Evolutionary conservation across 2,113 vertebrate genomes (phyloP), one percentile per base, ranked within the genome.

Genomic region (Engystomops pustulosus): DNA sequence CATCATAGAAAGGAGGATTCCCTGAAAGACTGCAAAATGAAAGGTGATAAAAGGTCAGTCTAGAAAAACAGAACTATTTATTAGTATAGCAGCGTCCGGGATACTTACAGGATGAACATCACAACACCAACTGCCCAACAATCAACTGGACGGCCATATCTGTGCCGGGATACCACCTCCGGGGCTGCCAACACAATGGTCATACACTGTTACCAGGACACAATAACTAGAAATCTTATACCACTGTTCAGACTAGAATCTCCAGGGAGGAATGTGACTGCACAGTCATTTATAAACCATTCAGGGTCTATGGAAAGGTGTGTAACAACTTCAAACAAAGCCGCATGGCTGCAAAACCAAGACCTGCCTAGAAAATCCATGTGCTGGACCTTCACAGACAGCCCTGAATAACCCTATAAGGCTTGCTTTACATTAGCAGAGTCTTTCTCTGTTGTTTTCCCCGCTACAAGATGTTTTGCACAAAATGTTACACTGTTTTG

Each of bases 41-140:
- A 36, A 36, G 10, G 8, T 6, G 20, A 51, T 1, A 45, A 11
- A 4, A 2, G 17, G 1, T 17, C 18, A 12, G 17, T 30, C 32
- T 30, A 30, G 8, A n/a, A 65, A 6, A 0, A 17, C 9, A n/a
- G 2, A 18, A 44, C 15, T 27, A 41, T 18, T 12, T 3, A 41
- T 8, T 27, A 11, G 0, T 20, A 12, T 27, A 7, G 12, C 0
- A 12, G 3, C 23, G 1, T n/a, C 25, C 3, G 9, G 18, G 18
- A 84, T 85, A 93, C 95, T 95, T 85, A 95, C 95, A 96, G 90
- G 86, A 96, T 95, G 87, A 86, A 96, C 94, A 93, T 95, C 76
- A 96, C 95, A 70, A 96, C 94, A 34, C 95, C 95, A 44, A 95
- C 94, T 17, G 95, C 95, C 95, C 95, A 96, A 90, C 95, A 96